These are phyloP conservation scores for Marronus borbonicus DNA, from an alignment of 2,888 invertebrate genomes.

Conservation along the genomic window DNA sequence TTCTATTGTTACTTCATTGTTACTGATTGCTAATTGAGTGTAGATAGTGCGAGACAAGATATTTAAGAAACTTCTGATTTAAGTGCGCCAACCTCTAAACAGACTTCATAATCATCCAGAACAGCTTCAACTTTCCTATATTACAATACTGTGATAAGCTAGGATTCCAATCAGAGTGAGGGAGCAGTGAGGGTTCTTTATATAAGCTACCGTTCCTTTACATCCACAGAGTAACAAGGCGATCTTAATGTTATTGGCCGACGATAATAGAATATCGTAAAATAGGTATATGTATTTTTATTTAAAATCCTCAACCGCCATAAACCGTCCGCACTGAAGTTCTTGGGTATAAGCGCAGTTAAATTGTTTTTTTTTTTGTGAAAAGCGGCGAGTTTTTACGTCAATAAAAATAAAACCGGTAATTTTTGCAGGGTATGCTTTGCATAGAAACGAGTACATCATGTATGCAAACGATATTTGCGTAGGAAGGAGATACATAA, in stretches of 20 bases:
- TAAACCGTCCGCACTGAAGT: conserved; percentile 21
- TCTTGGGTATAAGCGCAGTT: conserved; percentile 5
- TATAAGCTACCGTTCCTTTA: neutral
- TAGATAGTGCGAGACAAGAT: no score
- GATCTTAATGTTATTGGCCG: conserved; percentile 16
- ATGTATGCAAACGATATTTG: conserved; percentile 6
- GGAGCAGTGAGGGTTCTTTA: neutral
- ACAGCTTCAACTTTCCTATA: no score
- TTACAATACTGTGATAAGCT: neutral
- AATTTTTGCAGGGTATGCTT: neutral
- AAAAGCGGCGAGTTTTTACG: neutral
- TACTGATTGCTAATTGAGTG: no score
- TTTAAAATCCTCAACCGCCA: conserved; percentile 30
- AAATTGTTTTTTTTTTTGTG: conserved; percentile 9
- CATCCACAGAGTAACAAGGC: neutral
- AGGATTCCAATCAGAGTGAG: neutral
- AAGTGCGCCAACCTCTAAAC: no score
- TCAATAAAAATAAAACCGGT: conserved; percentile 23
- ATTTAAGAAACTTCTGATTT: no score
- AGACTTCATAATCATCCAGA: no score
- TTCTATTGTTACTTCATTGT: no score
- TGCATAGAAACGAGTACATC: conserved; percentile 3
- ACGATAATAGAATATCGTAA: conserved; percentile 35
- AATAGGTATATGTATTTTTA: conserved; percentile 28
- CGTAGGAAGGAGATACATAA: neutral